phyloP scores from a whole-genome alignment of 2,797 vertebrate genomes.

The Arrhamphus sclerolepis region DNA sequence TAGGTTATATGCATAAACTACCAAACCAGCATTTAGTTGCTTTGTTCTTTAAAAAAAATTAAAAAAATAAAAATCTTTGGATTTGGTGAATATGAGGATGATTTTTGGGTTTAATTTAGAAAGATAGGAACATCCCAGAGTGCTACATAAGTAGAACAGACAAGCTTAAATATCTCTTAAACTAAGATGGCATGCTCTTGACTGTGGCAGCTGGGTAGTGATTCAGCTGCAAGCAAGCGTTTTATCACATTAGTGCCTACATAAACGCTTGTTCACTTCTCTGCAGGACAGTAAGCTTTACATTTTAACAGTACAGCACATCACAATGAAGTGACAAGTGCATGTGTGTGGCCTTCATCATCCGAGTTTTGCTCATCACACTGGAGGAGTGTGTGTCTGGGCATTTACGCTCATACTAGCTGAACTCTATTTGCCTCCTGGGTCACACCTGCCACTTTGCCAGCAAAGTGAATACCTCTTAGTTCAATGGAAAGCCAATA shows the following conservation, averaged over 20 bases:
- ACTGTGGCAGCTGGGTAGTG: not conserved
- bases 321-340: slow-evolving; percentile 39
- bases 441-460: slow-evolving; percentile 38
- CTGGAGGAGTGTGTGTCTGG: slow-evolving; percentile 39
- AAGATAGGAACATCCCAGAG: too few relatives aligned
- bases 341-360: slow-evolving; percentile 35
- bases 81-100: too few relatives aligned
- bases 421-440: slow-evolving; percentile 17
- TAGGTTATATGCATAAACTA: too few relatives aligned
- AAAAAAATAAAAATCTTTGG: too few relatives aligned
- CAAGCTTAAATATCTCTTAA: too few relatives aligned
- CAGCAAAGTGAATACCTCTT: slow-evolving; percentile 27
- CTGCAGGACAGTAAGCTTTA: slow-evolving; percentile 17
- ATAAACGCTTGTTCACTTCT: slow-evolving; percentile 21
- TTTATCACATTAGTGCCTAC: slow-evolving; percentile 42
- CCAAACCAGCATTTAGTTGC: too few relatives aligned
- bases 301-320: slow-evolving; percentile 35
- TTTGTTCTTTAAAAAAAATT: too few relatives aligned
- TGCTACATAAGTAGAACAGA: too few relatives aligned
- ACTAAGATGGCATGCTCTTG: not conserved
- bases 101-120: too few relatives aligned
- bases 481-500: slow-evolving; percentile 25
- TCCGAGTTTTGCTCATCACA: slow-evolving; percentile 40
- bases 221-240: slow-evolving; percentile 7
- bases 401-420: slow-evolving; percentile 14